These are phyloP conservation scores for Erebia epiphron DNA, from an alignment of 2,888 invertebrate genomes.

Conservation along the genomic window DNA sequence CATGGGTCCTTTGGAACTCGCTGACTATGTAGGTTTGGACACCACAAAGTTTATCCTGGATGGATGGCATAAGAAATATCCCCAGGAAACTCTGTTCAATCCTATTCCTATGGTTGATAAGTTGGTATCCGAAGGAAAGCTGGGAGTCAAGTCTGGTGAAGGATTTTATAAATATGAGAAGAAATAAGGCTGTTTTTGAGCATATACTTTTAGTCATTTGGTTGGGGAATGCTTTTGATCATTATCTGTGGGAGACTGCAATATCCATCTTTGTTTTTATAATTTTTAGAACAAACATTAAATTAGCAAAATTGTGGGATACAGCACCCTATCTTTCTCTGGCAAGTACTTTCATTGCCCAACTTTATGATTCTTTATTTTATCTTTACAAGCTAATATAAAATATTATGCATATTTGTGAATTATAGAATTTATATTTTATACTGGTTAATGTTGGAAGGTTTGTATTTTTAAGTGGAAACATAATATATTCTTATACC, in stretches of 20 bases:
- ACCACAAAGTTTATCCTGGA: slow-evolving; percentile 89
- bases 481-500: slow-evolving; percentile 3
- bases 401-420: slow-evolving; percentile 1
- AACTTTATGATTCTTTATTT: slow-evolving; percentile 1
- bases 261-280: background rate
- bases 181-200: slow-evolving; percentile 47
- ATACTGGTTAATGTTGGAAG: slow-evolving; percentile 9
- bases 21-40: slow-evolving; percentile 93
- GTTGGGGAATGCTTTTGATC: background rate
- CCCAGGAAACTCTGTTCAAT: slow-evolving; percentile 62
- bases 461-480: slow-evolving; percentile 11
- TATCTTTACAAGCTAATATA: background rate
- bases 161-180: slow-evolving; percentile 90
- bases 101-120: slow-evolving; percentile 83
- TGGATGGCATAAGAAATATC: slow-evolving; percentile 87
- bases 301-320: background rate
- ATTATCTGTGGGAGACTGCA: background rate
- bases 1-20: slow-evolving; percentile 94
- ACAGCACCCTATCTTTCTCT: background rate
- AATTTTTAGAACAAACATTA: background rate
- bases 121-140: slow-evolving; percentile 89
- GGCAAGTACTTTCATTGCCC: background rate
- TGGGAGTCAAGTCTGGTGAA: slow-evolving; percentile 91
- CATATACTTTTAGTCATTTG: background rate
- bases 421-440: slow-evolving; percentile 4